phyloP scores from a whole-genome alignment of 2,797 vertebrate species.

The Phoxinus dragarum region DNA sequence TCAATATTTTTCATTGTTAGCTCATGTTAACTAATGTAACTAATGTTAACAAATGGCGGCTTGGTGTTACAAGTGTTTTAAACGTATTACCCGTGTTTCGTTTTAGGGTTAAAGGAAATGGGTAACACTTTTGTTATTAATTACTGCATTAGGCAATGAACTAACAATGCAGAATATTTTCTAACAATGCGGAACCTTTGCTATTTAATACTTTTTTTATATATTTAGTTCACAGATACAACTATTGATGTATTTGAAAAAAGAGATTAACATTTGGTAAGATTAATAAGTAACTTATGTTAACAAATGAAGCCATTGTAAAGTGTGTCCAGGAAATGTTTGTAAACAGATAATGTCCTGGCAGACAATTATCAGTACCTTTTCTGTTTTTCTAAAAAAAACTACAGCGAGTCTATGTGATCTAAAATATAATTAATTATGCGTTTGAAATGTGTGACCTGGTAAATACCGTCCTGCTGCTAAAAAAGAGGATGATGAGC shows the following conservation, averaged over 20 bases:
- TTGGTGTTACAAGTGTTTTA: background rate
- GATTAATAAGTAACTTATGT: background rate
- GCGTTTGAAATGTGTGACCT: background rate
- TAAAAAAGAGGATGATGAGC: constrained; percentile 7
- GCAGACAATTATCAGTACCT: background rate
- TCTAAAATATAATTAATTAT: background rate
- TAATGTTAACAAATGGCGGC: background rate
- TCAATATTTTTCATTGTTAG: too few species aligned
- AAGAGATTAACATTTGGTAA: too few species aligned
- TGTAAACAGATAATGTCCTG: background rate
- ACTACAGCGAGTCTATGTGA: background rate
- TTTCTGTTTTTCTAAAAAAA: background rate
- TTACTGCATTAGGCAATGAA: background rate
- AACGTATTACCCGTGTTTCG: too few species aligned
- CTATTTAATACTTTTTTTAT: too few species aligned
- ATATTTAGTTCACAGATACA: too few species aligned
- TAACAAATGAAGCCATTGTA: background rate
- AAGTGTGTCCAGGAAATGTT: background rate
- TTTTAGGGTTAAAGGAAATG: background rate
- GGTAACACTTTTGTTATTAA: background rate
- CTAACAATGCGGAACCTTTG: too few species aligned
- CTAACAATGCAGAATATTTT: too few species aligned
- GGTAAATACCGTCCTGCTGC: constrained; percentile 13
- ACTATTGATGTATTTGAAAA: too few species aligned
- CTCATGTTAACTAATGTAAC: too few species aligned